Conservation (phyloP, 2,797 vertebrate genomes). For the Enteromius thamalakanensis region DNA sequence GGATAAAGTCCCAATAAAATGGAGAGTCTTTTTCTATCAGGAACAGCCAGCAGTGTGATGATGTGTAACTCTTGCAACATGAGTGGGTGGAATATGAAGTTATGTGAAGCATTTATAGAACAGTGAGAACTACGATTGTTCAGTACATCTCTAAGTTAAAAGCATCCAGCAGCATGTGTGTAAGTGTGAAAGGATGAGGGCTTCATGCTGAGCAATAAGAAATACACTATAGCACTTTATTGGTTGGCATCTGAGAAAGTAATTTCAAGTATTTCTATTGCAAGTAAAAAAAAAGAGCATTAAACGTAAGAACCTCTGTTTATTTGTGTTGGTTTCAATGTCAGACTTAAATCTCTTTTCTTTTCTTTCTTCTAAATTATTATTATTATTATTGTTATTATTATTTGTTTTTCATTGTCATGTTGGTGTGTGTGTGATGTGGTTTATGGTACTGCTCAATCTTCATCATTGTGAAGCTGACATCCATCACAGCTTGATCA, state of each 20-base stretch:
- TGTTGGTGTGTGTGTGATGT: not conserved
- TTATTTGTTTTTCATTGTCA: too few relatives aligned
- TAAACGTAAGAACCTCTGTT: too few relatives aligned
- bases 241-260: not conserved
- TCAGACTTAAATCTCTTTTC: not conserved
- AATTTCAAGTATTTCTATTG: not conserved
- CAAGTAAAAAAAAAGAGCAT: not conserved
- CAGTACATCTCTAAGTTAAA: not conserved
- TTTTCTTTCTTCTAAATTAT: not conserved
- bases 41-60: not conserved
- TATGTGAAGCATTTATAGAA: constrained; percentile 12
- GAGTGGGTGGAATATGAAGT: constrained; percentile 26
- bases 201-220: constrained; percentile 4
- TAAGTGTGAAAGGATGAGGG: not conserved
- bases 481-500: not conserved
- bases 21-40: not conserved
- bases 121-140: not conserved
- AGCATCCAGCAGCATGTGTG: not conserved
- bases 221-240: not conserved
- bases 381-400: not conserved
- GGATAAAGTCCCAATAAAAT: not conserved
- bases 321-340: not conserved
- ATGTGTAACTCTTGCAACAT: not conserved
- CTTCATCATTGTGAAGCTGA: not conserved
- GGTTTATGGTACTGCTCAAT: not conserved